Evolutionary conservation across 2,888 invertebrate genomes (phyloP).

Genomic region (Eupeodes luniger): DNA sequence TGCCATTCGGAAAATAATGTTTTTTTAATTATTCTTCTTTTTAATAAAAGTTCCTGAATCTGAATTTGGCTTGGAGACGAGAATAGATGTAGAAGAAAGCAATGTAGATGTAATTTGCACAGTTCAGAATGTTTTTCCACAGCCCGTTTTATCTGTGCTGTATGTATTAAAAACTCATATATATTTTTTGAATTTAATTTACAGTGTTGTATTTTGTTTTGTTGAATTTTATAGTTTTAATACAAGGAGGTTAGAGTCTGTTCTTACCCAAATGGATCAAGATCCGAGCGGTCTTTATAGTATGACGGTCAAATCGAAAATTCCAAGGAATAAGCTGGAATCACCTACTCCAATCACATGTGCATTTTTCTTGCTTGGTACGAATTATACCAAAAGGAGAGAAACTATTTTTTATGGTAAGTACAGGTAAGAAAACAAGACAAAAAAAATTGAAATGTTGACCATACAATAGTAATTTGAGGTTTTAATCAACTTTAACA

Average conservation of each 20-base stretch:
- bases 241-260: constrained; percentile 82
- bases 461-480: not conserved
- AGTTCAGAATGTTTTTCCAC: constrained; percentile 83
- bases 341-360: constrained; percentile 84
- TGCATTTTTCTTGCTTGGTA: constrained; percentile 84
- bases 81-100: constrained; percentile 82
- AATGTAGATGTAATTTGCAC: constrained; percentile 83
- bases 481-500: too few relatives aligned
- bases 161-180: constrained; percentile 77
- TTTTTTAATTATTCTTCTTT: not conserved
- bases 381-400: constrained; percentile 84
- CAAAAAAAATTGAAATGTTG: not conserved
- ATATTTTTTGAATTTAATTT: too few relatives aligned
- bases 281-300: constrained; percentile 83
- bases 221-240: constrained; percentile 79
- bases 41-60: constrained; percentile 82
- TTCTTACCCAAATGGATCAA: constrained; percentile 82
- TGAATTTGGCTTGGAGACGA: constrained; percentile 83
- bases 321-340: constrained; percentile 83
- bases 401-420: constrained; percentile 85
- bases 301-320: constrained; percentile 83
- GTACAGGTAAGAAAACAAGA: constrained; percentile 81
- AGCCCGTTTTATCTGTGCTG: constrained; percentile 83
- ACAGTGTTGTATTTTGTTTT: not conserved
- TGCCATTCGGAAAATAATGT: not conserved